Percentiles rank a stretch among this genome's conserved stretches.
phyloP scores from a whole-genome alignment of 2,113 vertebrate species.

The Tiliqua scincoides region DNA sequence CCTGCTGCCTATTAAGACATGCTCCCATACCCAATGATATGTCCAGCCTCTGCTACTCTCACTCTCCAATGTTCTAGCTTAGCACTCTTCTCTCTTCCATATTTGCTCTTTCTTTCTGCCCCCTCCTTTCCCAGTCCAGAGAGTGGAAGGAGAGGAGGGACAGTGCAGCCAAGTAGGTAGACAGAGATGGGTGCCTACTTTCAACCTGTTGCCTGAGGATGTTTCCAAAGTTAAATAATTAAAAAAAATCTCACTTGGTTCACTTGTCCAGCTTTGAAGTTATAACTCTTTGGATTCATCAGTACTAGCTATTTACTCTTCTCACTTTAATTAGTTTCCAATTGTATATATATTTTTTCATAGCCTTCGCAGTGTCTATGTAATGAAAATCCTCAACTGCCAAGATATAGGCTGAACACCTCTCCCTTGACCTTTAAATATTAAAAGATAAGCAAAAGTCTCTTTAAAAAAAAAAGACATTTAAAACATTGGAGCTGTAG shows the following conservation, averaged over 20 bases:
- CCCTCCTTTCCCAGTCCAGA: no score
- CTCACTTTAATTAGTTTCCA: constrained; percentile 61
- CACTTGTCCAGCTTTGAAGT: constrained; percentile 63
- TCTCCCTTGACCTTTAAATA: constrained; percentile 70
- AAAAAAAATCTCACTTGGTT: background rate
- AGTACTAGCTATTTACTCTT: constrained; percentile 64
- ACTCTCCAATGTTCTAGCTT: no score
- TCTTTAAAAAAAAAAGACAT: constrained; percentile 58
- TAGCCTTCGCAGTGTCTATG: constrained; percentile 32
- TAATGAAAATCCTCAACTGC: constrained; percentile 24
- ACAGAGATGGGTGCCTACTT: no score
- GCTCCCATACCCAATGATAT: no score
- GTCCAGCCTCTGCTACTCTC: no score
- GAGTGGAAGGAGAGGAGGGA: no score
- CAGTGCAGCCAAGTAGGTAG: no score
- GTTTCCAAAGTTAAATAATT: no score
- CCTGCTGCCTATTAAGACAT: no score
- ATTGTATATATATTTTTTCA: constrained; percentile 26
- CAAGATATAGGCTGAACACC: constrained; percentile 30
- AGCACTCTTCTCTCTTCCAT: no score
- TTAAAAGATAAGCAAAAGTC: constrained; percentile 56
- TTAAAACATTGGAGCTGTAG: constrained; percentile 37
- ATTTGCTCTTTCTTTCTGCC: no score
- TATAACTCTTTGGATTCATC: constrained; percentile 50
- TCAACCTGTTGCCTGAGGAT: no score